Evolutionary conservation across 1,140 invertebrate species (phyloP), one percentile per base, ranked within the genome.

Genomic region (Schmidtea mediterranea): DNA sequence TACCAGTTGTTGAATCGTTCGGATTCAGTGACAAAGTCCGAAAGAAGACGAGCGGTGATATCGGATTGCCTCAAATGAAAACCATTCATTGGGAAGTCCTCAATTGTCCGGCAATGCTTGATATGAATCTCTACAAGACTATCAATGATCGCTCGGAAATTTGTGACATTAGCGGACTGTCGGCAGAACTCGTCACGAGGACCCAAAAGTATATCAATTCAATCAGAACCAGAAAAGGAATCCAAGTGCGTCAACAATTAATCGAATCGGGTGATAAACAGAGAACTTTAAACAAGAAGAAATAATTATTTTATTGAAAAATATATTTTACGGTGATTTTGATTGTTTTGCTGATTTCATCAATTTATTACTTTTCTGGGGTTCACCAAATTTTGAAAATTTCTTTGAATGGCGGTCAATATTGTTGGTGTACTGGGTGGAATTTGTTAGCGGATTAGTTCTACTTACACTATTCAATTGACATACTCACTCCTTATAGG

Each of bases 201-300:
- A 84, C 83, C 12, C 76, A 77, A 52, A 74, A 74, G 24, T 90
- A 97, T 61, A 82, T 95, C 75, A 84, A 95, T 62, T 71, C 74
- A 1, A 82, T 97, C 0, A 70, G 89, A 8, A 75, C 75, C 46
- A 69, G 89, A 36, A 95, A 97, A 67, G 90, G 90, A 10, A 73
- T 97, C 12, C 72, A 77, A 46, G 78, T 87, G 0, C 78, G 90
- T 55, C 84, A 90, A 55, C 79, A 95, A 61, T 74, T 97, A 43
- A 87, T 98, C 2, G 77, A 83, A 55, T 79, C 82, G 69, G 89
- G 78, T 1, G 89, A 97, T 67, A 98, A 97, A 61, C 90, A 98
- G 65, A 72, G 90, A 51, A 98, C 87, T 15, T 69, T 95, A 16
- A 82, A 79, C 1, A 86, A 79, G 66, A 95, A 92, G 55, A 95